These are phyloP conservation scores for Acrobasis suavella DNA, from an alignment of 2,888 invertebrate genomes.

Conservation along the genomic window DNA sequence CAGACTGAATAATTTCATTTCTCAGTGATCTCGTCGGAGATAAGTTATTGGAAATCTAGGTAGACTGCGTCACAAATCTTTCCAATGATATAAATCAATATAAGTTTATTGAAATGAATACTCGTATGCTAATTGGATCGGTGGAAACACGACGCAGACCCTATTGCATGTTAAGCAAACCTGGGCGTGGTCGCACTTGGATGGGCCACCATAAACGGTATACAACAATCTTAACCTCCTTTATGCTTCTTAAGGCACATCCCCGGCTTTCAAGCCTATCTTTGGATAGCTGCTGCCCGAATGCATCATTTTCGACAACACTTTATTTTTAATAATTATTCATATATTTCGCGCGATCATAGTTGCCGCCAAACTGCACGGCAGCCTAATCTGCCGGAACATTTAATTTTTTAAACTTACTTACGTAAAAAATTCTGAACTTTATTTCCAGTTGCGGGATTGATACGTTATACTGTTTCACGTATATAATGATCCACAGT, in stretches of 20 bases:
- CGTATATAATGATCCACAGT: not conserved
- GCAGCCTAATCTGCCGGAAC: constrained; percentile 9
- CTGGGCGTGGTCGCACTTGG: too few species aligned
- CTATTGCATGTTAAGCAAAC: too few species aligned
- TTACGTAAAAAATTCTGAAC: constrained; percentile 6
- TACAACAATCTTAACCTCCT: too few species aligned
- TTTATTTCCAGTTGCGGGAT: constrained; percentile 11
- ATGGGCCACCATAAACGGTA: too few species aligned
- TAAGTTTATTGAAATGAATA: too few species aligned
- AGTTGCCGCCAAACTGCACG: constrained; percentile 16
- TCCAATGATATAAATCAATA: not conserved
- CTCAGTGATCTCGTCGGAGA: constrained; percentile 35
- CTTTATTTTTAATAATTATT: too few species aligned
- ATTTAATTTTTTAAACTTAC: constrained; percentile 16
- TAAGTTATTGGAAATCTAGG: constrained; percentile 42
- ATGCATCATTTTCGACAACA: not conserved
- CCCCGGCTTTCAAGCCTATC: too few species aligned
- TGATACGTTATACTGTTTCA: not conserved
- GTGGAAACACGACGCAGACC: too few species aligned
- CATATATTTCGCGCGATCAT: constrained; percentile 13
- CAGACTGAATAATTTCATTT: constrained; percentile 44
- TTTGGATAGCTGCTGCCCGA: too few species aligned
- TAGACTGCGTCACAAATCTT: constrained; percentile 1
- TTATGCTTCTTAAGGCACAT: too few species aligned
- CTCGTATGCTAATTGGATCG: too few species aligned